A percentile compares a stretch with the other conserved stretches of the same genome.
Evolutionary conservation across 2,113 vertebrate species (phyloP).

Genomic region (Glareola pratincola): DNA sequence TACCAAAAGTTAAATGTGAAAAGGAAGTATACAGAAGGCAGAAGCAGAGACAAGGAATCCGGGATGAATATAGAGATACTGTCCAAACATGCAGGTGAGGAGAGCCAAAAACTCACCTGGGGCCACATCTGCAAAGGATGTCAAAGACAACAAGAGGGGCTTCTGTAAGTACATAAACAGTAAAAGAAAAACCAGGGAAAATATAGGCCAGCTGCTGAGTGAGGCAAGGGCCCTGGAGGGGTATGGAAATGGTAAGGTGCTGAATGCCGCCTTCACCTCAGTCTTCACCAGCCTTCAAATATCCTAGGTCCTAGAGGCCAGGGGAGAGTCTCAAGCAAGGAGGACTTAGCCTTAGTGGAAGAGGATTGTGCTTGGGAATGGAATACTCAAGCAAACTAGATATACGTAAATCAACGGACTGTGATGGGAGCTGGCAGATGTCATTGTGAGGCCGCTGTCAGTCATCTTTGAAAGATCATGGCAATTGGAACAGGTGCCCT

Average conservation of each 20-base stretch:
- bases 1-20: background rate
- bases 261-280: background rate
- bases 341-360: background rate
- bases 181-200: background rate
- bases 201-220: background rate
- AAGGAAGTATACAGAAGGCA: background rate
- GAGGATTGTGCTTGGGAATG: background rate
- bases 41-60: background rate
- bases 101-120: background rate
- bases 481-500: background rate
- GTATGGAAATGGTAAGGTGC: background rate
- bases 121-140: background rate
- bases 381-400: background rate
- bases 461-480: background rate
- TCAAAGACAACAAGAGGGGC: background rate
- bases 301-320: background rate
- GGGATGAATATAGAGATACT: background rate
- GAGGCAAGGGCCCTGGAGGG: background rate
- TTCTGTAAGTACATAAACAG: background rate
- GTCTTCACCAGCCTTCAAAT: background rate
- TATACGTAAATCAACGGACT: rapidly evolving
- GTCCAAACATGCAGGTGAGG: background rate
- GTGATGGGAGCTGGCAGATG: background rate
- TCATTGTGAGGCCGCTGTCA: background rate
- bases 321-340: background rate